Base-by-base conservation (phyloP, 2,888 invertebrate genomes). In the Brachyptera risi region DNA sequence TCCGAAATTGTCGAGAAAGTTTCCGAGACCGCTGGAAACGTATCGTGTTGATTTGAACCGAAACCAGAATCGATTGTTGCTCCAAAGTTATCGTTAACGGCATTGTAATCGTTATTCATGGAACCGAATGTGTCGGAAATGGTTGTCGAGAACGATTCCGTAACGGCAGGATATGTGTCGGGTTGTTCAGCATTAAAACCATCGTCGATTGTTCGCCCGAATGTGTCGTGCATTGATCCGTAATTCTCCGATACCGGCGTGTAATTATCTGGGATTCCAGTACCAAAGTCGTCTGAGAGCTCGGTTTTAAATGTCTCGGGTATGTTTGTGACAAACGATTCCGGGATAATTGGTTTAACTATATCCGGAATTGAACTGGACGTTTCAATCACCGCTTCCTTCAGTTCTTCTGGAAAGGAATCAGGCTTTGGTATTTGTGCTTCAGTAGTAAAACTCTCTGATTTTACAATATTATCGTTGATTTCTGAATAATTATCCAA, bases 381-480 rank as follows among this genome's bases (percentile, higher is more conserved):
- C 3, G 15, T 17, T 35, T 54, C 54, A 4, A 17, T 27, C 23
- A 54, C 23, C 19, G 54, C 19, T 24, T 51, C 51, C 19, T 35
- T 35, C 2, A 17, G 37, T 11, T 54, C 54, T 35, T 13, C 35
- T n/a, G 11, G 40, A 5, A 15, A 5, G 15, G 51, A 3, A 19
- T 21, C 13, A 3, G 23, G 11, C 35, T 31, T 21, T 2, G 35
- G 37, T 2, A 47, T n/a, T n/a, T n/a, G 21, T 13, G 47, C n/a
- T n/a, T 23, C 47, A 7, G 47, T 24, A 1, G 47, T 47, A n/a
- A 24, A 47, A 13, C 47, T 47, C 47, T 47, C 47, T 4, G 47
- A 47, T 24, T 47, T 47, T 11, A 47, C 47, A 23, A 54, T 54
- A 35, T 54, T 54, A 23, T 54, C 54, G 54, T 54, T 54, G 19